Evolutionary conservation across 1,140 invertebrate genomes (phyloP).

Genomic region (Drosophila bocqueti): DNA sequence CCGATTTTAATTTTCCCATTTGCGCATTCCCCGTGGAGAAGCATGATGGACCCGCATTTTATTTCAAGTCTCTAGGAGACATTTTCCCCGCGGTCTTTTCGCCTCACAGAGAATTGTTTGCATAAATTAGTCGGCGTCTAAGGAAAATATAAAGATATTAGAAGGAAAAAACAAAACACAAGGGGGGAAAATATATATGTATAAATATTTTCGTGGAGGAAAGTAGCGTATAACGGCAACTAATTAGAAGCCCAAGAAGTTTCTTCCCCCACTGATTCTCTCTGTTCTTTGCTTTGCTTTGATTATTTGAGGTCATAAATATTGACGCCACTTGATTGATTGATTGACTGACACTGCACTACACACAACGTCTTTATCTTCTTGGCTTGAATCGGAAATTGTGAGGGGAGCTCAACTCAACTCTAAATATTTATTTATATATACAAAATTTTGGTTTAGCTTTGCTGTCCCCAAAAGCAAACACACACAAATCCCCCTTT

Average conservation of each 20-base stretch:
- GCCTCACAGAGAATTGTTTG: constrained; percentile 77
- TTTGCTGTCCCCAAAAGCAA: constrained; percentile 23
- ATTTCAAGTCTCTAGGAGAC: constrained; percentile 24
- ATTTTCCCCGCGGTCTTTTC: constrained; percentile 21
- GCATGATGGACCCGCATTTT: constrained; percentile 14
- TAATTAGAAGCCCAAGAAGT: constrained; percentile 65
- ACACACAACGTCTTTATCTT: constrained; percentile 17
- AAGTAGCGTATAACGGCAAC: constrained; percentile 45
- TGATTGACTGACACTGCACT: constrained; percentile 60
- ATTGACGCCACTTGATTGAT: constrained; percentile 79
- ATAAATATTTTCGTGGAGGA: constrained; percentile 13
- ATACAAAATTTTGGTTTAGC: constrained; percentile 4
- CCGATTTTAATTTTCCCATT: constrained; percentile 18
- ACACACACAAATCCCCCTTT: constrained; percentile 21
- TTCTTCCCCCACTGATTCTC: constrained; percentile 15
- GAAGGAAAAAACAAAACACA: constrained; percentile 58
- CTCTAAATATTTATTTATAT: constrained; percentile 33
- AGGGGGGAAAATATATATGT: constrained; percentile 10
- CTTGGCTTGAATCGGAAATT: constrained; percentile 8
- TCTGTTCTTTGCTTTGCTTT: constrained; percentile 36
- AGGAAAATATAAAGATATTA: constrained; percentile 40
- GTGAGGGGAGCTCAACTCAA: constrained; percentile 7
- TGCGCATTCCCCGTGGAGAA: constrained; percentile 53
- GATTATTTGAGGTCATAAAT: constrained; percentile 80
- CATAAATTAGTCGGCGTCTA: constrained; percentile 68